phyloP scores from a whole-genome alignment of 2,113 vertebrate species.

The Phrynocephalus versicolor region DNA sequence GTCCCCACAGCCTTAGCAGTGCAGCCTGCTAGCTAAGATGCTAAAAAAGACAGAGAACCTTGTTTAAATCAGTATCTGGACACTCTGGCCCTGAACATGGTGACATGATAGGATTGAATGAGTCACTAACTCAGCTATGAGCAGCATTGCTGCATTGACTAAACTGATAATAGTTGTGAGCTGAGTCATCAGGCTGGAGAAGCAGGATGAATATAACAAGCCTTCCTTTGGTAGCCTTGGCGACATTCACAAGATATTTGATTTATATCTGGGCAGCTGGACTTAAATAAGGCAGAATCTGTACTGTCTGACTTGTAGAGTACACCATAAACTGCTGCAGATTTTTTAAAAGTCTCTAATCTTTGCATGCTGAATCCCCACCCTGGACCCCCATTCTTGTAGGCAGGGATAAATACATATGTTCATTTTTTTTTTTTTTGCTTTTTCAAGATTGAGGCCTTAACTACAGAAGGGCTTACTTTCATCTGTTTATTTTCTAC shows the following conservation, averaged over 20 bases:
- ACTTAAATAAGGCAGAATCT: not conserved
- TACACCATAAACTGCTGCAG: not conserved
- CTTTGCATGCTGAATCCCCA: not conserved
- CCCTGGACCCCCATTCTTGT: not conserved
- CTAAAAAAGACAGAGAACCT: not conserved
- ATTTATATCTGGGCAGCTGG: not conserved
- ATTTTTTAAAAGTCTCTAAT: not conserved
- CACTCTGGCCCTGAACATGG: not conserved
- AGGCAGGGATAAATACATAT: not conserved
- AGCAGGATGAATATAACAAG: not conserved
- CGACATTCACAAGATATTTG: not conserved
- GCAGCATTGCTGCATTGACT: not conserved
- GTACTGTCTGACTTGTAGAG: not conserved
- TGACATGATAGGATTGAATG: not conserved
- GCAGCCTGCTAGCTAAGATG: not conserved
- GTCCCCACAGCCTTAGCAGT: slow-evolving; percentile 3
- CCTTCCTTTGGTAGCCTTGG: not conserved
- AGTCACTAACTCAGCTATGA: not conserved
- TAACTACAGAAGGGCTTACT: slow-evolving; percentile 19
- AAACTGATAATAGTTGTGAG: not conserved
- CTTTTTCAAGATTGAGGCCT: not conserved
- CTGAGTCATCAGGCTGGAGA: not conserved
- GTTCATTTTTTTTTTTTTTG: not conserved
- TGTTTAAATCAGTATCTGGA: not conserved
- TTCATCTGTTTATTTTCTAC: slow-evolving; percentile 52